phyloP scores from a whole-genome alignment of 2,113 vertebrate genomes.

The Paramormyrops kingsleyae region DNA sequence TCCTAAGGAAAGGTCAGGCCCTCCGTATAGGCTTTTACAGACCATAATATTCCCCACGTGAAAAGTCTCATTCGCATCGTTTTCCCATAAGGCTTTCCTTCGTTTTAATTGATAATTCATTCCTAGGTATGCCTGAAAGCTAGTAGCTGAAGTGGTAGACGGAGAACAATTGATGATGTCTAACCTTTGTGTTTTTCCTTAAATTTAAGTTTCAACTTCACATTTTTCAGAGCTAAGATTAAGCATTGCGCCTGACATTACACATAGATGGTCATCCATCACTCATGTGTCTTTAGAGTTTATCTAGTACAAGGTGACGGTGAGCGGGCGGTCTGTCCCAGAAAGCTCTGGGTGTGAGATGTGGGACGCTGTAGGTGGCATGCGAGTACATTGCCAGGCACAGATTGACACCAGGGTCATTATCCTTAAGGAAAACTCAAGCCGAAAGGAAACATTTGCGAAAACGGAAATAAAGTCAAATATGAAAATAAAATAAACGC shows the following conservation, averaged over 20 bases:
- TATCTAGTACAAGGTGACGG: neutral
- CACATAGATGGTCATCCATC: neutral
- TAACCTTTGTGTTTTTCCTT: neutral
- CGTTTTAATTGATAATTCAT: neutral
- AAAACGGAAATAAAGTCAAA: neutral
- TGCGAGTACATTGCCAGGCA: neutral
- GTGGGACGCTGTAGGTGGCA: neutral
- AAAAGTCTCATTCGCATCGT: neutral
- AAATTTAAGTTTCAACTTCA: neutral
- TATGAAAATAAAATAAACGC: neutral
- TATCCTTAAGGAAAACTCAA: neutral
- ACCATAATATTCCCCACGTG: neutral
- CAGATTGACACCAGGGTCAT: neutral
- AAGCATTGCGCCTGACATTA: neutral
- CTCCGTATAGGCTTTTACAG: neutral
- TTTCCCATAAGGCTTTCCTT: neutral
- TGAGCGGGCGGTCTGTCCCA: neutral
- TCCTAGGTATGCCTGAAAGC: neutral
- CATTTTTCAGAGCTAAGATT: neutral
- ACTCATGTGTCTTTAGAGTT: neutral
- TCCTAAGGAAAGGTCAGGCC: constrained; percentile 8
- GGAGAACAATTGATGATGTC: neutral
- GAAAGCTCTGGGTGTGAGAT: neutral
- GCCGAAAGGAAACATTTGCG: neutral
- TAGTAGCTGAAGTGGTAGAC: neutral